Conservation (phyloP, 2,113 vertebrate genomes). For the Sigmodon hispidus region DNA sequence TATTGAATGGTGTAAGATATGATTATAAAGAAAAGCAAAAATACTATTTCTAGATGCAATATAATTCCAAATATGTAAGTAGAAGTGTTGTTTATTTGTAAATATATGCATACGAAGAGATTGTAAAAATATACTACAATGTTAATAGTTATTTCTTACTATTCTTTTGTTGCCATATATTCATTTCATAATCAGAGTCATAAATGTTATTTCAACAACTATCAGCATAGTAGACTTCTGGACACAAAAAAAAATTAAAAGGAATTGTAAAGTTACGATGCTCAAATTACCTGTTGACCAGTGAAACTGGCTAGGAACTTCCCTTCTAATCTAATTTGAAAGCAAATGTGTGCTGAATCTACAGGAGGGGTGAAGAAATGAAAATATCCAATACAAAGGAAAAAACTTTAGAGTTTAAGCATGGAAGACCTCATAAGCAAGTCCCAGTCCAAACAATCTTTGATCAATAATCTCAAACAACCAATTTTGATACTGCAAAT, state of each 20-base stretch:
- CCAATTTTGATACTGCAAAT: not conserved
- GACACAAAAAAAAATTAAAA: slow-evolving; percentile 43
- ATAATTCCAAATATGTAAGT: slow-evolving; percentile 23
- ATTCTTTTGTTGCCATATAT: not conserved
- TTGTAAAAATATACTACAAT: not conserved
- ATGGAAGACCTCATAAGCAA: not conserved
- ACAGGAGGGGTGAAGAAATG: not conserved
- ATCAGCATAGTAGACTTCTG: not conserved
- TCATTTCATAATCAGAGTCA: not conserved
- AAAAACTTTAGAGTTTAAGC: not conserved
- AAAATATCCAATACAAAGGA: not conserved
- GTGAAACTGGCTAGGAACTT: not conserved
- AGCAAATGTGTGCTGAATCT: not conserved
- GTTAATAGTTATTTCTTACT: not conserved
- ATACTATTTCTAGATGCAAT: not conserved
- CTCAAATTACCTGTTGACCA: not conserved
- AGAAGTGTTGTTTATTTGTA: not conserved
- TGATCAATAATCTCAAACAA: slow-evolving; percentile 34
- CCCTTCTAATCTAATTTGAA: not conserved
- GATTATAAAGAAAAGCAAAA: slow-evolving; percentile 22
- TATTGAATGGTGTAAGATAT: slow-evolving; percentile 38
- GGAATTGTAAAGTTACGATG: not conserved
- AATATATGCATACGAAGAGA: slow-evolving; percentile 11
- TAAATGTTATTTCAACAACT: slow-evolving; percentile 13
- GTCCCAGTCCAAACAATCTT: slow-evolving; percentile 26